Percentiles rank a stretch among this genome's conserved stretches.
Conservation (phyloP, 2,888 invertebrate genomes). For the Coelinius sp. region DNA sequence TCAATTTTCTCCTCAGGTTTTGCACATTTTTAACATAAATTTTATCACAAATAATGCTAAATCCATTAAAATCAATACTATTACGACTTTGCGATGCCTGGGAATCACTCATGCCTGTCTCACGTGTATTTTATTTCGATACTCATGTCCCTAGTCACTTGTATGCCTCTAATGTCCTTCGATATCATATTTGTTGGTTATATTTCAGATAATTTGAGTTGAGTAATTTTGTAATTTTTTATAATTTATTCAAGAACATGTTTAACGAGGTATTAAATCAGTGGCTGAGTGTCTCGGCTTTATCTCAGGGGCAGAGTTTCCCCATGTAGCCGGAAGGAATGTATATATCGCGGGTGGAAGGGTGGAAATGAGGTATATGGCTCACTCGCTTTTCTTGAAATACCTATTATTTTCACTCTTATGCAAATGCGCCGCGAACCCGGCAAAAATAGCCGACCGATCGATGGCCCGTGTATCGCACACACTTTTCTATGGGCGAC, state of each 20-base stretch:
- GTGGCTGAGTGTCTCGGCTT: neutral
- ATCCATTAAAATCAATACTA: too few species aligned
- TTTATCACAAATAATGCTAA: too few species aligned
- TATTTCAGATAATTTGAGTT: too few species aligned
- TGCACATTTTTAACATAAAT: too few species aligned
- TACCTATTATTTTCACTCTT: constrained; percentile 18
- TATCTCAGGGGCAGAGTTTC: neutral
- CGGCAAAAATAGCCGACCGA: neutral
- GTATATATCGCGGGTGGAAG: neutral
- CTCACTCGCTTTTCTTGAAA: neutral
- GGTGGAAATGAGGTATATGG: neutral
- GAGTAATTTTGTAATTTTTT: too few species aligned
- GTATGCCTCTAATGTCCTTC: too few species aligned
- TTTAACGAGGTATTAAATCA: neutral
- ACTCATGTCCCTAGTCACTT: too few species aligned
- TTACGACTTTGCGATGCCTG: too few species aligned
- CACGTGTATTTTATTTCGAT: too few species aligned
- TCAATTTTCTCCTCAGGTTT: too few species aligned
- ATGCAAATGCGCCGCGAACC: constrained; percentile 5
- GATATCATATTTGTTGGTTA: too few species aligned
- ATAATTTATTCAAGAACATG: neutral
- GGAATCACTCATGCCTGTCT: too few species aligned
- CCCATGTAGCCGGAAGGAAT: neutral
- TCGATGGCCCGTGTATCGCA: constrained; percentile 1
- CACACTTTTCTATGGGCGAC: neutral